phyloP scores from a whole-genome alignment of 2,888 invertebrate genomes.

The Zonitis immaculata region DNA sequence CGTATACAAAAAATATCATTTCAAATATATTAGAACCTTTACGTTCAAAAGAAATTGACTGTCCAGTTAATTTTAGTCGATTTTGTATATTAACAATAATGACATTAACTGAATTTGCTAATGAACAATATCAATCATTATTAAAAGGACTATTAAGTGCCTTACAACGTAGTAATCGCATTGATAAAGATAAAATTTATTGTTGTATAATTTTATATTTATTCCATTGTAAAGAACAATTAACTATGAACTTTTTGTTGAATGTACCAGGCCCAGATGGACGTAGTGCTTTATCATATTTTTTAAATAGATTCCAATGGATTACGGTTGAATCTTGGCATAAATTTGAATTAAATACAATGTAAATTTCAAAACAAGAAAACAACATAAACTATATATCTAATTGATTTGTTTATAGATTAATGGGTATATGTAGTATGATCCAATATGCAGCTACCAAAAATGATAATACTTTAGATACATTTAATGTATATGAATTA shows the following conservation, averaged over 20 bases:
- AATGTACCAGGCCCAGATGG: slow-evolving; percentile 32
- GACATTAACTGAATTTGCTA: slow-evolving; percentile 23
- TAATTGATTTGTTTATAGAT: slow-evolving; percentile 8
- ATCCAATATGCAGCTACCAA: slow-evolving; percentile 15
- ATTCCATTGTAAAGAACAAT: slow-evolving; percentile 23
- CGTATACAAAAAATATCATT: slow-evolving; percentile 23
- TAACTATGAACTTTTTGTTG: slow-evolving; percentile 26
- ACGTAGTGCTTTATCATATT: slow-evolving; percentile 28
- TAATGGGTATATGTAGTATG: slow-evolving; percentile 19
- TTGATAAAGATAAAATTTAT: slow-evolving; percentile 15
- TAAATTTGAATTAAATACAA: slow-evolving; percentile 25
- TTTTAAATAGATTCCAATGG: slow-evolving; percentile 25
- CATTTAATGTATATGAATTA: slow-evolving; percentile 7
- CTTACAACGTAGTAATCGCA: slow-evolving; percentile 14
- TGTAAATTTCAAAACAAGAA: slow-evolving; percentile 18
- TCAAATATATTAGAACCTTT: slow-evolving; percentile 18
- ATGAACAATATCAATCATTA: slow-evolving; percentile 26
- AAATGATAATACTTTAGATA: slow-evolving; percentile 16
- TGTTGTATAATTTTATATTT: slow-evolving; percentile 30
- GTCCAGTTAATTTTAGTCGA: slow-evolving; percentile 22
- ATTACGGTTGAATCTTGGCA: slow-evolving; percentile 16
- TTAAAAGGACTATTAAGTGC: slow-evolving; percentile 26
- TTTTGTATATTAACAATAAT: slow-evolving; percentile 24
- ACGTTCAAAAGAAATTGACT: slow-evolving; percentile 11
- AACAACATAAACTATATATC: background rate